Base-by-base conservation (phyloP, 2,797 vertebrate genomes). In the Potorous gilbertii region DNA sequence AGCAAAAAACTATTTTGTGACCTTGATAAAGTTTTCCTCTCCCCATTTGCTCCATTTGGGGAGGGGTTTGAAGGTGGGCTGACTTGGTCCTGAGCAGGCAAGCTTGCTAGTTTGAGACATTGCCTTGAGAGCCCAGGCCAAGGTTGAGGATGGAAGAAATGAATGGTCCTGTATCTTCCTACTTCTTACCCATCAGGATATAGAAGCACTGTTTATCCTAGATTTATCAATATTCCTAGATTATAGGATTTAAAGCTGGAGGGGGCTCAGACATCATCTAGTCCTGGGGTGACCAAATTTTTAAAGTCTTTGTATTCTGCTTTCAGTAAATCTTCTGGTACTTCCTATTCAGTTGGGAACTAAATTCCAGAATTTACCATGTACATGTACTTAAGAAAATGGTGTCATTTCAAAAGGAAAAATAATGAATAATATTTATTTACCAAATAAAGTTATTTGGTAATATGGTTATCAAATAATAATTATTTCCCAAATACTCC, bases 1-100 rank as follows among this genome's bases (percentile, higher is more conserved):
- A 97, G 92, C 56, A 96, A 56, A 90, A 96, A 97, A 94, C 96
- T 55, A 13, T 54, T 59, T 54, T 54, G 21, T 1, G 0, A 52
- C 87, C 31, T 87, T 50, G 40, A 50, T 9, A 27, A 11, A 18
- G 24, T 81, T 28, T 6, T 16, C 90, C 31, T 54, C 34, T 0
- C 50, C 16, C 10, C 21, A 1, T 2, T 21, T 50, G n/a, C 13
- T 52, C 55, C 18, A 87, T 87, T 50, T 50, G 40, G 21, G 40
- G 24, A 46, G 21, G 40, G 24, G 24, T 40, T 27, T 11, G 13
- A 0, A 5, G 0, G 27, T 13, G 27, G 34, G 2, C 12, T 0
- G 4, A 31, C 54, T 27, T 54, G 0, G 24, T 27, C 34, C 34
- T 92, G 10, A 0, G 1, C 54, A 50, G 81, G 4, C 0, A 4